Evolutionary conservation across 2,888 invertebrate species (phyloP).

Genomic region (Hedya salicella): DNA sequence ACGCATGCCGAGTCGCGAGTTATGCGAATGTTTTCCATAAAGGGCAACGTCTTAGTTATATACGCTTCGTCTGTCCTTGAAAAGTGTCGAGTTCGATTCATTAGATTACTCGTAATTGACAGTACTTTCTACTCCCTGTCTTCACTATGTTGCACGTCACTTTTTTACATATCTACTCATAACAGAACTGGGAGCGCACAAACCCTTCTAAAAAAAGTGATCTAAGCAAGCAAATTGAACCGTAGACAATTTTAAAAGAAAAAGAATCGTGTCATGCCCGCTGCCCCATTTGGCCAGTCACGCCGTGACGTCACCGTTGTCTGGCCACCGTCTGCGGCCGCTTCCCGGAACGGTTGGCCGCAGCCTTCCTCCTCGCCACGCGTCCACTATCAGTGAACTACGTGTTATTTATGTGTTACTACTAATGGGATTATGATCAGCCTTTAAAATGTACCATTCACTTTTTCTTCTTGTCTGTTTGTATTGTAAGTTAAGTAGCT

Average conservation of each 20-base stretch:
- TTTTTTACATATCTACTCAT: background rate
- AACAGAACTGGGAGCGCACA: background rate
- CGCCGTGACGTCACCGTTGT: constrained; percentile 74
- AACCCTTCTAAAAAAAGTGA: background rate
- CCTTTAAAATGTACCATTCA: background rate
- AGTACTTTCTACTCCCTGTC: background rate
- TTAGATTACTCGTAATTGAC: constrained; percentile 13
- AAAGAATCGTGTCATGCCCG: constrained; percentile 57
- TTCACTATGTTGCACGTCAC: background rate
- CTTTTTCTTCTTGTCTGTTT: too few species aligned
- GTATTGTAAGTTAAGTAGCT: too few species aligned
- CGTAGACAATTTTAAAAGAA: constrained; percentile 54
- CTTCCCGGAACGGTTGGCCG: constrained; percentile 78
- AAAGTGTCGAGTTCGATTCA: constrained; percentile 11
- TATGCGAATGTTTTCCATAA: constrained; percentile 41
- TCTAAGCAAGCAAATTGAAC: constrained; percentile 22
- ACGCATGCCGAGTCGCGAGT: constrained; percentile 27
- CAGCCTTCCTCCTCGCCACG: constrained; percentile 69
- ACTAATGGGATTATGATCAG: background rate
- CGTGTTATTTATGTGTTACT: constrained; percentile 36
- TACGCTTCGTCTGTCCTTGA: constrained; percentile 34
- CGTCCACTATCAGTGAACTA: constrained; percentile 65
- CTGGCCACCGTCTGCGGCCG: constrained; percentile 77
- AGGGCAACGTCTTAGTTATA: constrained; percentile 37
- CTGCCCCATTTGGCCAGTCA: constrained; percentile 74